Evolutionary conservation across 2,797 vertebrate genomes (phyloP).

Genomic region (Sebastes dallii): DNA sequence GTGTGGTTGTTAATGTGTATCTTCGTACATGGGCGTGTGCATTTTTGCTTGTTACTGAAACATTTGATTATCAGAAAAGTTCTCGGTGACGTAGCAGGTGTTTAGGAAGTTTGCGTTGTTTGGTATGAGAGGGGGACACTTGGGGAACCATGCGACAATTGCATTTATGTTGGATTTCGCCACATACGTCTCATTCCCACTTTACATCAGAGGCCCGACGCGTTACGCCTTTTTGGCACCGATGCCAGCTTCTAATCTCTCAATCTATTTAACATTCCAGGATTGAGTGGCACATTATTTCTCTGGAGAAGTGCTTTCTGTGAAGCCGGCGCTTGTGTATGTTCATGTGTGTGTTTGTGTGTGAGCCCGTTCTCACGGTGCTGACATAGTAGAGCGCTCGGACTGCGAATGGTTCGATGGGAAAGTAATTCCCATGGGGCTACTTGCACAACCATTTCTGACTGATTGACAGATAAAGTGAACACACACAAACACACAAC

Average conservation of each 20-base stretch:
- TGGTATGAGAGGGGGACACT: background rate
- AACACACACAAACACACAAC: background rate
- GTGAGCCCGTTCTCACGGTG: conserved; percentile 66
- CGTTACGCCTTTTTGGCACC: conserved; percentile 23
- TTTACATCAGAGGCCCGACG: conserved; percentile 20
- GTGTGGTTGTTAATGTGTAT: background rate
- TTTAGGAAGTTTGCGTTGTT: background rate
- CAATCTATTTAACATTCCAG: conserved; percentile 60
- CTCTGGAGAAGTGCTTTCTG: conserved; percentile 50
- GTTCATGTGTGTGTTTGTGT: conserved; percentile 25
- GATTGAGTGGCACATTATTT: conserved; percentile 54
- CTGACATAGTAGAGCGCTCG: conserved; percentile 39
- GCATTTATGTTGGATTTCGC: background rate
- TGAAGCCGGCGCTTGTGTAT: background rate
- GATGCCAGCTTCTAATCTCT: conserved; percentile 48
- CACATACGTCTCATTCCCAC: background rate
- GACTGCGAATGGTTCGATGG: conserved; percentile 54
- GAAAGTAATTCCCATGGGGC: conserved; percentile 63
- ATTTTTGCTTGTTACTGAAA: background rate
- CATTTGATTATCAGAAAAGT: background rate
- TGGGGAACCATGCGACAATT: background rate
- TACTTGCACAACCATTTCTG: conserved; percentile 40
- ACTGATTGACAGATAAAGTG: conserved; percentile 47
- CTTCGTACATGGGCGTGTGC: background rate
- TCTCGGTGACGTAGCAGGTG: background rate